Base-by-base conservation (phyloP, 2,113 vertebrate genomes). In the Phalacrocorax carbo region DNA sequence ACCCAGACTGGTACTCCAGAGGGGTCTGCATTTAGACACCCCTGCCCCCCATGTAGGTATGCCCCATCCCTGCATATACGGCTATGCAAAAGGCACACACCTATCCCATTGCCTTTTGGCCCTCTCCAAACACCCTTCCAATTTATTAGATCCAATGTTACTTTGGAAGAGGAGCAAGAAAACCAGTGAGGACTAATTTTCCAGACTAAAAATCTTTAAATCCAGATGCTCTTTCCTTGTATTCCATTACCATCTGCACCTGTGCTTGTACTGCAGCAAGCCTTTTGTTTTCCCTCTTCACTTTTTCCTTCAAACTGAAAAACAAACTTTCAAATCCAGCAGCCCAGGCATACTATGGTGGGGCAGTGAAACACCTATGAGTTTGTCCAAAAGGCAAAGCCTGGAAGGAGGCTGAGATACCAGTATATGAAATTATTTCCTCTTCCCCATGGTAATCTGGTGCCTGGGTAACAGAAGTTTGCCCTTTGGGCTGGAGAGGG, bases 31-130 rank as follows among this genome's bases (percentile, higher is more conserved):
- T 48, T 48, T 48, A 70, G 69, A 9, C 0, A 2, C 8, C 11
- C 1, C n/a, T 46, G 18, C 5, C 25, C 6, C 13, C 4, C 29
- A 4, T 13, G 32, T 8, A 52, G 29, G 8, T 5, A 0, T 25
- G 42, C 1, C 48, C 64, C 44, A 19, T 5, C 26, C 42, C 60
- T 71, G 51, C 49, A 7, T 3, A 2, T 1, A 13, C 2, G 2
- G 18, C 42, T n/a, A 13, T 9, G 13, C 5, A 48, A 34, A 51
- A 70, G 30, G 18, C 8, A 32, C 34, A 15, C 32, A 38, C 22
- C 8, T 4, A 11, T 5, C 40, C 10, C 2, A 8, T 0, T 46
- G 66, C 18, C 17, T 51, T 58, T 32, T 64, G 38, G 19, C 26
- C 18, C 23, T 36, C 48, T 71, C 34, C 82, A 83, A 68, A 29